phyloP scores from a whole-genome alignment of 2,888 invertebrate species.

The Augiades crinisus region DNA sequence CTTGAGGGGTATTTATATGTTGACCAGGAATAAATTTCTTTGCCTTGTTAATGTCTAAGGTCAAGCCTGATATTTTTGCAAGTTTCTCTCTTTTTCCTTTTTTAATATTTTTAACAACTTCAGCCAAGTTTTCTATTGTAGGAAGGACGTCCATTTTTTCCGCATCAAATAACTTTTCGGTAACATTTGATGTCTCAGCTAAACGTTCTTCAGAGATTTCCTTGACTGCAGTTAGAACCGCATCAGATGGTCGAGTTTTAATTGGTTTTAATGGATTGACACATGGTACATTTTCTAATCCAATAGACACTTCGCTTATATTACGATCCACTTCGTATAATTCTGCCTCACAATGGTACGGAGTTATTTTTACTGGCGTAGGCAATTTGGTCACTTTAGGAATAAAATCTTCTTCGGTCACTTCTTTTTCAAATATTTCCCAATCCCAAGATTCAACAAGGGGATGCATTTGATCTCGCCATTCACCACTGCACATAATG shows the following conservation, averaged over 20 bases:
- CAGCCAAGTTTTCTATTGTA: constrained; percentile 82
- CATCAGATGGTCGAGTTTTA: constrained; percentile 69
- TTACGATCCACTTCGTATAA: constrained; percentile 74
- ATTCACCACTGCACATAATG: constrained; percentile 73
- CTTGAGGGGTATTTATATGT: constrained; percentile 85
- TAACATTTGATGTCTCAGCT: constrained; percentile 81
- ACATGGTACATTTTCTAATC: constrained; percentile 83
- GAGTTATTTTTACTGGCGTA: constrained; percentile 69
- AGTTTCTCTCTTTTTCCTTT: constrained; percentile 81
- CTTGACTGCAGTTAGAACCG: constrained; percentile 70
- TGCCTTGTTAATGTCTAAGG: constrained; percentile 84
- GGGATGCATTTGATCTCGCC: constrained; percentile 84
- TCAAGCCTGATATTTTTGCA: constrained; percentile 84
- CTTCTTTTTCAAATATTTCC: constrained; percentile 83
- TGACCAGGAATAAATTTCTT: constrained; percentile 87
- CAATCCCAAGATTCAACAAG: constrained; percentile 84
- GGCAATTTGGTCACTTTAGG: constrained; percentile 72
- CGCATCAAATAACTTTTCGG: constrained; percentile 79
- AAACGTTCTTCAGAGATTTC: constrained; percentile 81
- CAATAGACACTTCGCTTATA: constrained; percentile 74
- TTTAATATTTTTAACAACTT: constrained; percentile 82
- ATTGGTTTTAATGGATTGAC: constrained; percentile 82
- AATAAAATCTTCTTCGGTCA: constrained; percentile 64
- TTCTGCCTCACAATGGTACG: constrained; percentile 75
- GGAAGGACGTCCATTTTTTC: constrained; percentile 82